Conservation (phyloP, 2,888 invertebrate species). For the Cephus pulcher region DNA sequence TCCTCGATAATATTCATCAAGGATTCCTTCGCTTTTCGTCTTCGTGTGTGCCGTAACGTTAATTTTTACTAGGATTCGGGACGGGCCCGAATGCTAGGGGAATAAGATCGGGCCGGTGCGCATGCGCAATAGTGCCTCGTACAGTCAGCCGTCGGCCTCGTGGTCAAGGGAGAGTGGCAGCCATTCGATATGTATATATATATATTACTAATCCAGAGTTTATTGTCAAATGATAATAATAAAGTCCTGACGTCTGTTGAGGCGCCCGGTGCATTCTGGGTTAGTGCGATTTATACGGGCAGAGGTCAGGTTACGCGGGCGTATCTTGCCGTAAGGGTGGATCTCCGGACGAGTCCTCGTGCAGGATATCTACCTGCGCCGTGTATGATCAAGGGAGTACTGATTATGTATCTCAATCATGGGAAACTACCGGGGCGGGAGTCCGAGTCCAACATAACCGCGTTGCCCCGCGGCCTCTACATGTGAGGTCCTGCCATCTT, state of each 20-base stretch:
- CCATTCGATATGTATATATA: no score
- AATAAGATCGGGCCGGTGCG: no score
- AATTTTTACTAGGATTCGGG: no score
- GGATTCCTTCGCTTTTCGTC: background rate
- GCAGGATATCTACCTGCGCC: conserved; percentile 16
- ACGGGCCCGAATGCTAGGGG: no score
- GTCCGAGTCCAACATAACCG: conserved; percentile 41
- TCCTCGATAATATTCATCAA: conserved; percentile 29
- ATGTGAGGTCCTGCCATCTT: conserved; percentile 51
- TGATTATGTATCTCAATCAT: conserved; percentile 59
- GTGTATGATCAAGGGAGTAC: conserved; percentile 35
- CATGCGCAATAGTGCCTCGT: no score
- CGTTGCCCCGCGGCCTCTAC: conserved; percentile 51
- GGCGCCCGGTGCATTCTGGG: background rate
- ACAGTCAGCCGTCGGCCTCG: no score
- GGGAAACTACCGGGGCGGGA: conserved; percentile 59
- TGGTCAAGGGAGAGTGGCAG: no score
- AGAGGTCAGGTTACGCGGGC: background rate
- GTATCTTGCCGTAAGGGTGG: background rate
- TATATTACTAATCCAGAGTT: no score
- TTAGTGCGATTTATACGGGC: conserved; percentile 36
- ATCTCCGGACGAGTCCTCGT: background rate
- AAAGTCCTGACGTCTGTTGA: no score
- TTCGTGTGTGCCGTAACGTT: no score
- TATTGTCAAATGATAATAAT: no score